Evolutionary conservation across 2,113 vertebrate species (phyloP).

Genomic region (Cavia porcellus): DNA sequence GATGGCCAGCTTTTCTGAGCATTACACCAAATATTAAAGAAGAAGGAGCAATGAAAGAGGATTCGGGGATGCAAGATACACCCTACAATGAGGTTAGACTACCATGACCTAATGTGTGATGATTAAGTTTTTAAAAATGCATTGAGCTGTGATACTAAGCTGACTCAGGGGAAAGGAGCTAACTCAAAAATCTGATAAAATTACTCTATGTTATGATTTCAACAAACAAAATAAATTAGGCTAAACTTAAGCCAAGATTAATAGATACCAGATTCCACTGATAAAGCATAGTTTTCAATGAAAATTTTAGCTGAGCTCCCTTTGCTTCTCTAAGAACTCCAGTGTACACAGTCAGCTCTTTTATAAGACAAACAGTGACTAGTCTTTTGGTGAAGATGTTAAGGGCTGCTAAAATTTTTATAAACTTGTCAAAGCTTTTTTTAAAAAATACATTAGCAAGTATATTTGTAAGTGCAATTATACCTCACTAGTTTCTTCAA

Average conservation of each 20-base stretch:
- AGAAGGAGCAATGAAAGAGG: constrained; percentile 99
- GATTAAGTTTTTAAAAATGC: not conserved
- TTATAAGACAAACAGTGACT: not conserved
- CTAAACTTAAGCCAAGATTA: constrained; percentile 17
- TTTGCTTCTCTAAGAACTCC: not conserved
- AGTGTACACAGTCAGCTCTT: not conserved
- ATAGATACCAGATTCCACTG: not conserved
- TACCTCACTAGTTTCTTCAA: constrained; percentile 64
- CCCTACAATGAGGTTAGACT: constrained; percentile 96
- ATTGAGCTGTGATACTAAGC: not conserved
- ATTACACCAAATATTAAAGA: constrained; percentile 99
- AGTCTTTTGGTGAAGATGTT: not conserved
- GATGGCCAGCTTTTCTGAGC: constrained; percentile 98
- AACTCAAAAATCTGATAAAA: not conserved
- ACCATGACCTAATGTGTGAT: not conserved
- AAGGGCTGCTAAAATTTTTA: not conserved
- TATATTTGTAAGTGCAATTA: constrained; percentile 86
- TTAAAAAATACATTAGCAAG: constrained; percentile 75
- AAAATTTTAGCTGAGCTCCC: not conserved
- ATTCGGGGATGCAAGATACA: constrained; percentile 97
- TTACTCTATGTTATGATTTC: not conserved
- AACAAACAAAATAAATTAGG: not conserved
- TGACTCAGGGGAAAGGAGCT: not conserved
- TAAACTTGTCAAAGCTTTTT: not conserved
- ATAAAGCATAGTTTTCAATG: constrained; percentile 10